phyloP scores from a whole-genome alignment of 2,797 vertebrate genomes.

The Apogon talboti region DNA sequence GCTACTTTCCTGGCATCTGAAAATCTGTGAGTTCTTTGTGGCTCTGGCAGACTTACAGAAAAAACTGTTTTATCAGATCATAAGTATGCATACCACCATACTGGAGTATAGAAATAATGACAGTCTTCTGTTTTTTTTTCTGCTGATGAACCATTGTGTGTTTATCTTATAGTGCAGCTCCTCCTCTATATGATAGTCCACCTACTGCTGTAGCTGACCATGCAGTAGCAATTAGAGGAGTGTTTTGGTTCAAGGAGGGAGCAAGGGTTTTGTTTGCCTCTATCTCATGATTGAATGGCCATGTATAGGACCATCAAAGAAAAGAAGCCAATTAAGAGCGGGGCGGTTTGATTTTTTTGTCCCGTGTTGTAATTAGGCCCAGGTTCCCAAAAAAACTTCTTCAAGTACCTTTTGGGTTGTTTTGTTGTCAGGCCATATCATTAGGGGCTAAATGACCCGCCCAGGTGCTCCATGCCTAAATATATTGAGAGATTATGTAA shows the following conservation, averaged over 20 bases:
- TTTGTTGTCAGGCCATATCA: conserved; percentile 82
- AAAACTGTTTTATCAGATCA: background rate
- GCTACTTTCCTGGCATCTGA: conserved; percentile 36
- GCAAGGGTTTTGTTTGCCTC: conserved; percentile 83
- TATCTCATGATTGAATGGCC: conserved; percentile 81
- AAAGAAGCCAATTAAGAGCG: conserved; percentile 83
- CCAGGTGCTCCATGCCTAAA: conserved; percentile 79
- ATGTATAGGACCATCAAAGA: conserved; percentile 80
- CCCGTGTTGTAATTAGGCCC: conserved; percentile 80
- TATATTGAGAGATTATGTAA: conserved; percentile 71
- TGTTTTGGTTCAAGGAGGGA: conserved; percentile 83
- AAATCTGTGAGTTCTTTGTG: too few species aligned
- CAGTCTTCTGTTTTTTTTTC: conserved; percentile 26
- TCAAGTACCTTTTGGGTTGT: conserved; percentile 82
- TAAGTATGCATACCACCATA: background rate
- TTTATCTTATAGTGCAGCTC: conserved; percentile 47
- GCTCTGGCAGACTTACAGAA: too few species aligned
- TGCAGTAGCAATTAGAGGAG: conserved; percentile 80
- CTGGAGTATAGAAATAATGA: conserved; percentile 33
- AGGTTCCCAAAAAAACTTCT: conserved; percentile 71
- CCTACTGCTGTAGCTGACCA: conserved; percentile 71
- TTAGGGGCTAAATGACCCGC: conserved; percentile 79
- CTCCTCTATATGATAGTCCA: conserved; percentile 51
- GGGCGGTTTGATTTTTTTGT: conserved; percentile 81
- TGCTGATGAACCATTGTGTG: conserved; percentile 33